A percentile compares a stretch with the other conserved stretches of the same genome.
phyloP scores from a whole-genome alignment of 2,113 vertebrate species.

The Hylia prasina region DNA sequence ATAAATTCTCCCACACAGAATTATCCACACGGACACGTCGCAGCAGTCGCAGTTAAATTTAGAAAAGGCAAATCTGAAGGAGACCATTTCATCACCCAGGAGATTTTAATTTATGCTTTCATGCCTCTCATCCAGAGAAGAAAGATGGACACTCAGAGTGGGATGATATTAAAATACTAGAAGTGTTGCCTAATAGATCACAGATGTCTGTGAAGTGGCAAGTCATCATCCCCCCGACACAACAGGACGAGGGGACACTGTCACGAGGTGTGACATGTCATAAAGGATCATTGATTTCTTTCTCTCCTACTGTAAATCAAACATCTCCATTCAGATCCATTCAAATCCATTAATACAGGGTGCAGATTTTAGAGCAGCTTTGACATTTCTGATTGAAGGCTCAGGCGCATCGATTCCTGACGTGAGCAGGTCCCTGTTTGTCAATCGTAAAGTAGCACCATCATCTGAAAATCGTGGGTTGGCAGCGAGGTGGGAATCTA shows the following conservation, averaged over 20 bases:
- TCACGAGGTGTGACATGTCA: slow-evolving; percentile 4
- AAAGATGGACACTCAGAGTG: not conserved
- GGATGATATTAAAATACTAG: not conserved
- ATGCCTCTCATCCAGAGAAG: not conserved
- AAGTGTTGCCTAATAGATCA: slow-evolving; percentile 14
- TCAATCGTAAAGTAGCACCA: not conserved
- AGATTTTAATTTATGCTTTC: slow-evolving; percentile 29
- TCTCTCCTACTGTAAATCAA: slow-evolving; percentile 15
- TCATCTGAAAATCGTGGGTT: not conserved
- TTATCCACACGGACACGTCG: fast-evolving
- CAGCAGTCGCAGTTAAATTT: not conserved
- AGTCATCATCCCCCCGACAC: not conserved
- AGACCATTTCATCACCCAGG: not conserved
- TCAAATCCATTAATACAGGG: not conserved
- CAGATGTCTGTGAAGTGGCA: not conserved
- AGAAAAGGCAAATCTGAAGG: not conserved
- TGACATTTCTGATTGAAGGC: not conserved
- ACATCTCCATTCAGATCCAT: not conserved
- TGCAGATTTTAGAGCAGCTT: not conserved
- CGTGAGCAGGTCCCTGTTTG: not conserved
- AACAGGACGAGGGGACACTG: not conserved
- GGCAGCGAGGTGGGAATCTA: not conserved
- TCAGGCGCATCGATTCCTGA: not conserved
- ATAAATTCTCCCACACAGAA: not conserved
- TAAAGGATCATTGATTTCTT: not conserved